Percentiles rank a stretch among this genome's conserved stretches.
Evolutionary conservation across 2,888 invertebrate species (phyloP).

Genomic region (Phorcus lineatus): DNA sequence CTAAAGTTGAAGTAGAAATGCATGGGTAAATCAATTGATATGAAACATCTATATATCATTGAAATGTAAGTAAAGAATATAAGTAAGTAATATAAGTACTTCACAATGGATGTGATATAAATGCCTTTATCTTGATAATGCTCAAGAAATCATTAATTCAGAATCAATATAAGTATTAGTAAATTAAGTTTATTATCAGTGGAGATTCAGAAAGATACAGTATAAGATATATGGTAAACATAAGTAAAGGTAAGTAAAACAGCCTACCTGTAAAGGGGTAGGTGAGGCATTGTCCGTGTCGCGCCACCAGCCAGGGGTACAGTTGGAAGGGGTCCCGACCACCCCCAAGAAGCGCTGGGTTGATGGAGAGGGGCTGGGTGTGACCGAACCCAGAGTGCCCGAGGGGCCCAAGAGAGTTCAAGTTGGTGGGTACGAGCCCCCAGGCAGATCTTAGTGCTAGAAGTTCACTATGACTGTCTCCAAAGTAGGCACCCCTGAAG

Average conservation of each 20-base stretch:
- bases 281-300: background rate
- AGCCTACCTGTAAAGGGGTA: background rate
- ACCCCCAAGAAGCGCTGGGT: background rate
- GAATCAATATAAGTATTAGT: no score
- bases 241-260: background rate
- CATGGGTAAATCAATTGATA: no score
- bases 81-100: no score
- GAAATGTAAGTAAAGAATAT: no score
- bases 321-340: constrained; percentile 6
- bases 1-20: no score
- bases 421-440: background rate
- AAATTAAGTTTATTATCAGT: no score
- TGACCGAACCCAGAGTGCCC: background rate
- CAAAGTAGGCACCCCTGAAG: background rate
- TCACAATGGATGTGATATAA: no score
- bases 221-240: background rate
- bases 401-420: background rate
- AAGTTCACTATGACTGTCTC: background rate
- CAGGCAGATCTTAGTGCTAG: background rate
- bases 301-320: background rate
- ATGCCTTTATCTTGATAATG: no score
- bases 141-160: no score
- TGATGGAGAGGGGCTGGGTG: background rate
- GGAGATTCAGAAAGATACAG: no score
- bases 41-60: no score